These are phyloP conservation scores for Poliocrania exsul DNA, from an alignment of 2,797 vertebrate genomes.

Conservation along the genomic window DNA sequence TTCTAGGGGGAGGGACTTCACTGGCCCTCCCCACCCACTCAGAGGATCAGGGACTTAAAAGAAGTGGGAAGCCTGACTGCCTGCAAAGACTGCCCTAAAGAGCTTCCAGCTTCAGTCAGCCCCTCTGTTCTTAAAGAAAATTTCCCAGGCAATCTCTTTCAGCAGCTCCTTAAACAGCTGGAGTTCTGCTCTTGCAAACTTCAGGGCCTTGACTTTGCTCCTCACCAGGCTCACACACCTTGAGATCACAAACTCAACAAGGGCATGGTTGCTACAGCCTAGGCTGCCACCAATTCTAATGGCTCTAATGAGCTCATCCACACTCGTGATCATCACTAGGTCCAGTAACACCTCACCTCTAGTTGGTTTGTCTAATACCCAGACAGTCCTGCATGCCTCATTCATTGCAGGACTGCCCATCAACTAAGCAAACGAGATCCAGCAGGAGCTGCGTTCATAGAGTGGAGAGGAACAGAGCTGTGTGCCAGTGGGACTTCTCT, in stretches of 20 bases:
- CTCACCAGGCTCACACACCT: not conserved
- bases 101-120: not conserved
- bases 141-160: not conserved
- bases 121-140: not conserved
- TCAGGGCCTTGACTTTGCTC: not conserved
- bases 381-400: not conserved
- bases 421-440: not conserved
- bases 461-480: not conserved
- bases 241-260: not conserved
- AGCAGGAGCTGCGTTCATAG: not conserved
- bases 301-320: not conserved
- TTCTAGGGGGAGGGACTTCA: not conserved
- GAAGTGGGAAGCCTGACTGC: not conserved
- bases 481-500: fast-evolving
- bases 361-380: not conserved
- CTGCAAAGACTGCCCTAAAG: not conserved
- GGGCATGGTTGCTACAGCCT: fast-evolving
- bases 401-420: not conserved
- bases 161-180: not conserved
- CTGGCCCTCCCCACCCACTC: not conserved
- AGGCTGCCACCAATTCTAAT: not conserved
- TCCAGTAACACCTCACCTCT: not conserved
- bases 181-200: not conserved
- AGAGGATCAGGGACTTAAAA: not conserved
- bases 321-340: not conserved